phyloP scores from a whole-genome alignment of 2,888 invertebrate species.

The Cryptocephalus primarius region DNA sequence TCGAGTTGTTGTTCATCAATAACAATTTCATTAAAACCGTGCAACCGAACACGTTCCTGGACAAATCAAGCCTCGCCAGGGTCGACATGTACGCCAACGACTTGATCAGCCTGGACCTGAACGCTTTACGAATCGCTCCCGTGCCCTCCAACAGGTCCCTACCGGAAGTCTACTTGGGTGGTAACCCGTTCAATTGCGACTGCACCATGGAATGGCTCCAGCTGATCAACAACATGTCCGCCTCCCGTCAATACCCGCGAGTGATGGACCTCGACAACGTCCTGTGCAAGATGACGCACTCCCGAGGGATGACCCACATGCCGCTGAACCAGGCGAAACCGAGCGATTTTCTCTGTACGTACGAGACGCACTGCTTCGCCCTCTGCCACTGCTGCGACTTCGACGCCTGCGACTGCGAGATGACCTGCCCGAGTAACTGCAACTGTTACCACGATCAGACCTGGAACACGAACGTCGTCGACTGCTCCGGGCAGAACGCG shows the following conservation, averaged over 20 bases:
- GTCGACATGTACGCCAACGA: constrained; percentile 87
- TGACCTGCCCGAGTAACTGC: constrained; percentile 90
- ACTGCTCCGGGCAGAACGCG: constrained; percentile 73
- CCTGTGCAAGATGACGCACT: constrained; percentile 77
- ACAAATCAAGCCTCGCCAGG: constrained; percentile 72
- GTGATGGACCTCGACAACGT: constrained; percentile 84
- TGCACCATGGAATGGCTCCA: constrained; percentile 95
- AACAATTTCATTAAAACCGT: constrained; percentile 76
- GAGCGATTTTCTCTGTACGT: constrained; percentile 82
- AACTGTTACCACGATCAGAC: constrained; percentile 90
- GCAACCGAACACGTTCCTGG: constrained; percentile 75
- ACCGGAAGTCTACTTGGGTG: constrained; percentile 83
- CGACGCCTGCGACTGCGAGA: constrained; percentile 93
- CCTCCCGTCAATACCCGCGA: constrained; percentile 71
- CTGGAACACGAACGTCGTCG: constrained; percentile 87
- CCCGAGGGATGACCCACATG: constrained; percentile 68
- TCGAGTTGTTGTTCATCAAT: constrained; percentile 79
- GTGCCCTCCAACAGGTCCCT: constrained; percentile 61
- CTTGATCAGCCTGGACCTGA: constrained; percentile 69
- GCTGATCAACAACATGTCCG: constrained; percentile 75
- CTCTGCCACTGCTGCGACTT: constrained; percentile 94
- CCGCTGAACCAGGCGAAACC: constrained; percentile 65
- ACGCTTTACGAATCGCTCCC: constrained; percentile 66
- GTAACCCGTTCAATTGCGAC: constrained; percentile 90
- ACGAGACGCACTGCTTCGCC: constrained; percentile 88